Evolutionary conservation across 2,797 vertebrate genomes (phyloP).

Genomic region (Spinibarbus caldwelli): DNA sequence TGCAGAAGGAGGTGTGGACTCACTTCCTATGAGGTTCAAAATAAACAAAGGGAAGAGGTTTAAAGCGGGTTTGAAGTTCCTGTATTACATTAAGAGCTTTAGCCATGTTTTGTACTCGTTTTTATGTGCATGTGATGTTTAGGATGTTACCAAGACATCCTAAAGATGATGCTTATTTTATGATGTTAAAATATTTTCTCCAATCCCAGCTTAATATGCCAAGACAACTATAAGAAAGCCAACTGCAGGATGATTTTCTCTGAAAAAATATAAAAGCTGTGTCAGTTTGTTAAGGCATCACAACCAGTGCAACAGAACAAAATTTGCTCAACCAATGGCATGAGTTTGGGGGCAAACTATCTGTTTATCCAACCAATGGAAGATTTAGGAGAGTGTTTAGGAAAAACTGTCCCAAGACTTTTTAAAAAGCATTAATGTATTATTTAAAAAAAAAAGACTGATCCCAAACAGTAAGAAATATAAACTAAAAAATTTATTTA

Average conservation of each 20-base stretch:
- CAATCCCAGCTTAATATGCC: not conserved
- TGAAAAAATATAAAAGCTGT: not conserved
- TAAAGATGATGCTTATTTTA: conserved; percentile 1
- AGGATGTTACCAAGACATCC: not conserved
- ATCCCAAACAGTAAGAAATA: no score
- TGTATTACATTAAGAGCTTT: not conserved
- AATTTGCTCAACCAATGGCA: not conserved
- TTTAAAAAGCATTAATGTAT: not conserved
- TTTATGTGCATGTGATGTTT: not conserved
- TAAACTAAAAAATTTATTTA: no score
- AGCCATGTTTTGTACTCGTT: not conserved
- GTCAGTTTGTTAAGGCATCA: not conserved
- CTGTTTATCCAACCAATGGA: not conserved
- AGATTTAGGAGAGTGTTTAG: not conserved
- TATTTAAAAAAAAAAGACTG: no score
- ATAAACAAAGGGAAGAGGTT: conserved; percentile 26
- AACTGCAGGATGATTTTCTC: not conserved
- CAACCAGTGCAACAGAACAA: not conserved
- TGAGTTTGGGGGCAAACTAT: not conserved
- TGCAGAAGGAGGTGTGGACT: conserved; percentile 78
- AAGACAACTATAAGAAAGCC: not conserved
- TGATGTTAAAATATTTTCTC: not conserved
- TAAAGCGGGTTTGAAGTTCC: not conserved
- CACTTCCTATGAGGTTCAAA: conserved; percentile 77
- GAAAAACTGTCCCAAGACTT: not conserved